phyloP scores from a whole-genome alignment of 2,113 vertebrate species.

The Ursus arctos region DNA sequence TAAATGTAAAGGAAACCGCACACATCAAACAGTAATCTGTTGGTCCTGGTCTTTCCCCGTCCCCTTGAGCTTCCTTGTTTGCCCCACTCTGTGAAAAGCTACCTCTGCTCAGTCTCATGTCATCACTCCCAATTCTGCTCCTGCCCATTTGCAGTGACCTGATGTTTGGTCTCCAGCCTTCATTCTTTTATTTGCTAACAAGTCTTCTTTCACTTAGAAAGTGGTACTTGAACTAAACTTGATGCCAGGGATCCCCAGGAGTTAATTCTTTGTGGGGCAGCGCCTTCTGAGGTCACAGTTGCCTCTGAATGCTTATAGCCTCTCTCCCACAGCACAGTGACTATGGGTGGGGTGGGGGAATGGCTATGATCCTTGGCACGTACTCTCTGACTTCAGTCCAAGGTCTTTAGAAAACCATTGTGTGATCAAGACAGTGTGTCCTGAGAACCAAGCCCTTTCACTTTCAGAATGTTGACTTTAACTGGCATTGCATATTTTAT shows the following conservation, averaged over 20 bases:
- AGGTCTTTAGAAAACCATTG: constrained; percentile 66
- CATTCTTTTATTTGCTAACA: background rate
- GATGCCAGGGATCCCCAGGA: background rate
- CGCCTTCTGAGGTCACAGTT: background rate
- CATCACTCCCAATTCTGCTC: rapidly evolving
- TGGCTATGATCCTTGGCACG: constrained; percentile 48
- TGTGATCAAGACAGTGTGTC: constrained; percentile 43
- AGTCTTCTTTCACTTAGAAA: background rate
- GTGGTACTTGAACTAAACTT: background rate
- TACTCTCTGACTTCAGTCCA: constrained; percentile 42
- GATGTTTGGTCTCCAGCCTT: background rate
- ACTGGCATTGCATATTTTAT: constrained; percentile 37
- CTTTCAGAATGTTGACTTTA: constrained; percentile 71
- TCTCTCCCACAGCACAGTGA: background rate
- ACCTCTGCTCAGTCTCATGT: background rate
- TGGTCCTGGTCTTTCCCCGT: background rate
- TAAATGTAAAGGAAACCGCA: background rate
- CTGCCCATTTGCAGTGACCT: background rate
- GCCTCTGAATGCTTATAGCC: background rate
- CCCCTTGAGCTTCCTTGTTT: background rate
- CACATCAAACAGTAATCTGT: background rate
- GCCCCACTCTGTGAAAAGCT: background rate
- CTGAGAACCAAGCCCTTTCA: constrained; percentile 40
- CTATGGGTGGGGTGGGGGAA: background rate
- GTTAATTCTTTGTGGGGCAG: background rate